These are phyloP conservation scores for Podocnemis expansa DNA, from an alignment of 2,113 vertebrate genomes.

Conservation along the genomic window DNA sequence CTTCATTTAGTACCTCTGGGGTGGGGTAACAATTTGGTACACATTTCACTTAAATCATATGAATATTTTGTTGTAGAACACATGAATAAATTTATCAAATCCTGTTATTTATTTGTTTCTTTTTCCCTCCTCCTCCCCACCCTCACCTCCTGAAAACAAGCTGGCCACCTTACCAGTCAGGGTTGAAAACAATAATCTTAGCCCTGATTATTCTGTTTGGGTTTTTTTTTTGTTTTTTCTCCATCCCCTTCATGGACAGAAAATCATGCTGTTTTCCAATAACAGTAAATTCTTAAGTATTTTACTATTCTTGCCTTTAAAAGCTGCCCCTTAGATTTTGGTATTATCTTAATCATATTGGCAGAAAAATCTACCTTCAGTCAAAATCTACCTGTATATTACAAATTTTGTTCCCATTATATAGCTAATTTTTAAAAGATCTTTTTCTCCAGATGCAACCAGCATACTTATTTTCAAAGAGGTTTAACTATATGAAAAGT, in stretches of 20 bases:
- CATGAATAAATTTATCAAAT: background rate
- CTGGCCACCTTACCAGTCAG: background rate
- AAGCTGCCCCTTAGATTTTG: too few relatives aligned
- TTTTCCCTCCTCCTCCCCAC: too few relatives aligned
- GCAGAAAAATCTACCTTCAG: too few relatives aligned
- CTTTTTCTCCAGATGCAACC: background rate
- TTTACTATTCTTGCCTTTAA: background rate
- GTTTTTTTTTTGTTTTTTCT: background rate
- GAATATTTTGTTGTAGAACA: background rate
- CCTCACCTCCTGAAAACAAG: background rate
- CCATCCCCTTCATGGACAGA: background rate
- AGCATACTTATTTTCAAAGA: background rate
- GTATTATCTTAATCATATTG: too few relatives aligned
- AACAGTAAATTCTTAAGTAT: background rate
- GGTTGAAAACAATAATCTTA: background rate
- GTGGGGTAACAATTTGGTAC: background rate
- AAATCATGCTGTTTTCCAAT: constrained; percentile 8
- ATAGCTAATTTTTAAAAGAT: too few relatives aligned
- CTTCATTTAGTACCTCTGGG: background rate
- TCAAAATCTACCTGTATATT: too few relatives aligned
- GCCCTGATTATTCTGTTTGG: background rate
- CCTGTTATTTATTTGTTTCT: background rate
- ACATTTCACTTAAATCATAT: background rate
- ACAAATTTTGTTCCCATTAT: too few relatives aligned
- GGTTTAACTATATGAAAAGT: background rate